Evolutionary conservation across 2,113 vertebrate species (phyloP), one percentile per base, ranked within the genome.

Genomic region (Ptychochromis oligacanthus): DNA sequence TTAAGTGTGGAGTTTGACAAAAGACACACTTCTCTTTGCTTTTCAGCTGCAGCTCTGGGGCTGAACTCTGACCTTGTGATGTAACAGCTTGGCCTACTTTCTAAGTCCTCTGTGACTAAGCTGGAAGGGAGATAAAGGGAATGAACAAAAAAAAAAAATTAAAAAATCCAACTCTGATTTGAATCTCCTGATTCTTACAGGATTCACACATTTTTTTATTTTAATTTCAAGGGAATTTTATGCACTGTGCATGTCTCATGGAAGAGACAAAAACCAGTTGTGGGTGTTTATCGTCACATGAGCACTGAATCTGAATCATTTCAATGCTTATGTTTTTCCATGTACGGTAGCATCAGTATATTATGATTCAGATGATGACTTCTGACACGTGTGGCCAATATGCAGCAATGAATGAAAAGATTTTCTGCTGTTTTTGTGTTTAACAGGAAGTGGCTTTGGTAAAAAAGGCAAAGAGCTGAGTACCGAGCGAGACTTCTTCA

Each of bases 401-500:
- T 52, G 49, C 49, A 18, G 6, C 6, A 15, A 24, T 22, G 10
- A 57, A 5, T 57, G 11, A 57, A 22, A n/a, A 11, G n/a, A 22
- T 5, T 22, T 57, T 20, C 18, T 62, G 59, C 62, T 24, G 20
- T 43, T 10, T 43, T 1, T 58, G 8, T 79, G 46, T 74, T 84
- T 76, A 77, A 2, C 82, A 94, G 94, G 93, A 26, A 83, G 90
- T 78, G 95, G 97, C 77, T 97, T 96, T n/a, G 96, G 96, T 60
- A 99, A 98, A 92, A 99, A 98, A 93, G 96, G 83, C 93, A 99
- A 97, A 94, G 97, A 99, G 46, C 86, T 96, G 91, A 97, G 92
- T 86, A 97, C 97, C 1, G 97, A 99, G 57, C 95, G 98, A 52
- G 98, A 99, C 86, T 99, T 99, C 94, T 99, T 99, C 95, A 99